These are phyloP conservation scores for Agrotis puta DNA, from an alignment of 2,888 invertebrate species.

Conservation along the genomic window DNA sequence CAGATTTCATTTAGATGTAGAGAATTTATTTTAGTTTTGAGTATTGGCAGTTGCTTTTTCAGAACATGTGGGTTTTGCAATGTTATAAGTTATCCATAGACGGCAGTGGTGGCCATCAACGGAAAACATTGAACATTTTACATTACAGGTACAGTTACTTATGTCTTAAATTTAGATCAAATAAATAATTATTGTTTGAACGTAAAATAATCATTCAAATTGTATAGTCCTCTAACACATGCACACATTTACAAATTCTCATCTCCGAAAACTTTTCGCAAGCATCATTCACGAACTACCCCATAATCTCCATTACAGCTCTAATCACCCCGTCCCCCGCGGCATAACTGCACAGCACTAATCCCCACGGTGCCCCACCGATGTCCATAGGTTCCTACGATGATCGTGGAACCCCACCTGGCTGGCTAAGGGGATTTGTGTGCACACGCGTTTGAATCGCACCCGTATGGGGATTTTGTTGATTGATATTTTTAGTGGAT, in stretches of 20 bases:
- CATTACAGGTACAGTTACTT: no score
- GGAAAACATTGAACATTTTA: no score
- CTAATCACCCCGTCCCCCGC: slow-evolving; percentile 53
- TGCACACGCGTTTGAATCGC: slow-evolving; percentile 45
- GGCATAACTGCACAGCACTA: slow-evolving; percentile 58
- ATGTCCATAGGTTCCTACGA: slow-evolving; percentile 18
- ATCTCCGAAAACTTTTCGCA: slow-evolving; percentile 21
- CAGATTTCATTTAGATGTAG: no score
- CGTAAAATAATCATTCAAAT: no score
- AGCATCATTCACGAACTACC: slow-evolving; percentile 51
- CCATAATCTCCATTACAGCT: slow-evolving; percentile 45
- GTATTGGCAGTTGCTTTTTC: no score
- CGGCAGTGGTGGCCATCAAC: no score
- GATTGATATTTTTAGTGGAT: slow-evolving; percentile 40
- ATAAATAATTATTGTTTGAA: no score
- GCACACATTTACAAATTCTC: neutral
- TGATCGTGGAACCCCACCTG: slow-evolving; percentile 41
- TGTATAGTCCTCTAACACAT: neutral
- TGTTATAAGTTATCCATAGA: no score
- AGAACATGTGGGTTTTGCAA: no score
- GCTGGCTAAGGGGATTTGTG: slow-evolving; percentile 52
- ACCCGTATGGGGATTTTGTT: slow-evolving; percentile 13
- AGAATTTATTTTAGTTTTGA: no score
- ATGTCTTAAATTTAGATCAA: no score
- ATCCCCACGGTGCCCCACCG: slow-evolving; percentile 40